A percentile compares a stretch with the other conserved stretches of the same genome.
These are phyloP conservation scores for Onychomys torridus DNA, from an alignment of 2,797 vertebrate genomes.

Conservation along the genomic window DNA sequence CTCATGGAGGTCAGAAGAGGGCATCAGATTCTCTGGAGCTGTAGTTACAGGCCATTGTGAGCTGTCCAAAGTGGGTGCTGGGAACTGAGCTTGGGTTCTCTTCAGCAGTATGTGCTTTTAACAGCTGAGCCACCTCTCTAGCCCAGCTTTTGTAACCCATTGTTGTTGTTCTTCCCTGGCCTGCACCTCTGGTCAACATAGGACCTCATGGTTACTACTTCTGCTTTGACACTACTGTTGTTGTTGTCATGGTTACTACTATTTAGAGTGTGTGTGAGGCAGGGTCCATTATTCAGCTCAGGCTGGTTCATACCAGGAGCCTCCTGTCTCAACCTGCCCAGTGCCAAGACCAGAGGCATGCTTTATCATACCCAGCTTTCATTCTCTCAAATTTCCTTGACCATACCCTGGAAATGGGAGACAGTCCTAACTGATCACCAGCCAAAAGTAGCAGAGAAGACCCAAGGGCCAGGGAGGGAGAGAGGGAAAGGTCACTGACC, in stretches of 20 bases:
- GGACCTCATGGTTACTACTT: not conserved
- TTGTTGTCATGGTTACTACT: not conserved
- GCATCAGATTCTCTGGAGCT: not conserved
- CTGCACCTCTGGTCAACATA: not conserved
- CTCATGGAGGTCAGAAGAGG: not conserved
- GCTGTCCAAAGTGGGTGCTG: not conserved
- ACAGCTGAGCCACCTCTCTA: not conserved
- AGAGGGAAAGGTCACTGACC: no score
- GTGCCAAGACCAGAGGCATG: not conserved
- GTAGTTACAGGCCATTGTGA: not conserved
- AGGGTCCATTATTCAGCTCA: not conserved
- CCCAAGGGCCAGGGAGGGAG: rapidly evolving
- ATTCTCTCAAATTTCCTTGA: not conserved
- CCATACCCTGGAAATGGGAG: not conserved
- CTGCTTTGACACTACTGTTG: not conserved
- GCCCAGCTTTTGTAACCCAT: not conserved
- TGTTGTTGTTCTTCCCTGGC: not conserved
- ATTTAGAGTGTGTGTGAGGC: not conserved
- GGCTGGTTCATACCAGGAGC: not conserved
- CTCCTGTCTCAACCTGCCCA: not conserved
- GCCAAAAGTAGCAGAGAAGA: not conserved
- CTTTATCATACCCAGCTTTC: not conserved
- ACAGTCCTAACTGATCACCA: not conserved
- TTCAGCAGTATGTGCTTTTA: not conserved
- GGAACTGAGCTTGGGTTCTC: not conserved